Conservation (phyloP, 2,888 invertebrate species). For the Xanthostigma xanthostigma region DNA sequence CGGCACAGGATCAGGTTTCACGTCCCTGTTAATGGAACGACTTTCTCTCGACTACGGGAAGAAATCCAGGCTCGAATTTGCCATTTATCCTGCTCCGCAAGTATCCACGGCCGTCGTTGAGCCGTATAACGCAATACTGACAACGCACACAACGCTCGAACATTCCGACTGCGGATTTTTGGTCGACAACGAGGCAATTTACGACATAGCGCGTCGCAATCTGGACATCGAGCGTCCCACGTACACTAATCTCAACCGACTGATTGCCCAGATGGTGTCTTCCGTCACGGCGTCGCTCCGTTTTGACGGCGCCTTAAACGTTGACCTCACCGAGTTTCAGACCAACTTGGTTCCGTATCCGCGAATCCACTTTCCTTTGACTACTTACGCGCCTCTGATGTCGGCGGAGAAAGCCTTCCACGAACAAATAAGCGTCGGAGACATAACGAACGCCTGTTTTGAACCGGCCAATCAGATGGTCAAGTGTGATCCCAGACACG, state of each 20-base stretch:
- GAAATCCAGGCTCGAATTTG: conserved; percentile 48
- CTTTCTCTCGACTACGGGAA: conserved; percentile 51
- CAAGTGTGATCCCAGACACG: conserved; percentile 33
- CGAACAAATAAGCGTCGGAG: conserved; percentile 35
- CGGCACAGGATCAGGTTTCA: conserved; percentile 48
- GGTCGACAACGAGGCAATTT: conserved; percentile 34
- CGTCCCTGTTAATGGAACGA: conserved; percentile 47
- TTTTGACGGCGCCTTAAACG: conserved; percentile 41
- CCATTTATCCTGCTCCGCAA: conserved; percentile 50
- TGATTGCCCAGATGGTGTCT: conserved; percentile 36
- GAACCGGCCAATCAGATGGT: conserved; percentile 42
- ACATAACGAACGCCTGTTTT: conserved; percentile 44
- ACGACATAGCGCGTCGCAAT: conserved; percentile 42
- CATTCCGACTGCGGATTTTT: conserved; percentile 50
- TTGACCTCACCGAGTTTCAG: conserved; percentile 42
- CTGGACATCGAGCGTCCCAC: conserved; percentile 41
- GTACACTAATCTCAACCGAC: conserved; percentile 44
- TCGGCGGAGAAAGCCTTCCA: conserved; percentile 40
- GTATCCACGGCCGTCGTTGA: conserved; percentile 27
- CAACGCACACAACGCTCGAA: conserved; percentile 46
- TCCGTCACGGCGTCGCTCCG: conserved; percentile 41
- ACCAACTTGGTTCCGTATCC: conserved; percentile 39
- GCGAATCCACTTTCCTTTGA: conserved; percentile 41
- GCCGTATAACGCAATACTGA: conserved; percentile 46
- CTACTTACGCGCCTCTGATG: conserved; percentile 37